A percentile compares a stretch with the other conserved stretches of the same genome.
Conservation (phyloP, 1,140 invertebrate species). For the Rhopalosiphum maidis region DNA sequence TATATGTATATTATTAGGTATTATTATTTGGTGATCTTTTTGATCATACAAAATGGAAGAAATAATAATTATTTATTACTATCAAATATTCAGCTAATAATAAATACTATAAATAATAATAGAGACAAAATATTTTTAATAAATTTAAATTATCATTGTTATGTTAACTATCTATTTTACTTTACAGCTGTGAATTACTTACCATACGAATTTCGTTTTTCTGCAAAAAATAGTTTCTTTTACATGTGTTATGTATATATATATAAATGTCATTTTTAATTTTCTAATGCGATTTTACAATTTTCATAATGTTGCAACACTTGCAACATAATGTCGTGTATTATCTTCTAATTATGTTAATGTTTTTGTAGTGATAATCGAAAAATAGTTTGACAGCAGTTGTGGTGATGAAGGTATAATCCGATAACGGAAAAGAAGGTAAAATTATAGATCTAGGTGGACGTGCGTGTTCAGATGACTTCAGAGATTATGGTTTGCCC, state of each 20-base stretch:
- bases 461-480: conserved; percentile 4
- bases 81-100: no score
- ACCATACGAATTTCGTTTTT: neutral
- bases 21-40: neutral
- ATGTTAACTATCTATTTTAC: neutral
- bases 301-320: no score
- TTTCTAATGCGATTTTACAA: neutral
- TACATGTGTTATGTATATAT: neutral
- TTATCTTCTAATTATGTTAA: no score
- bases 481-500: neutral
- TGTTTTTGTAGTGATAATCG: neutral
- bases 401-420: conserved; percentile 11
- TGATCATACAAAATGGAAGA: neutral
- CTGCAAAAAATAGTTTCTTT: neutral
- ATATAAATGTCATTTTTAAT: neutral
- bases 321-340: no score
- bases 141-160: neutral
- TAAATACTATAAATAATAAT: no score
- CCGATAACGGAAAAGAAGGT: neutral
- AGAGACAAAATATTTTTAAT: neutral
- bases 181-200: neutral
- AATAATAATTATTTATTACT: neutral
- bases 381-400: neutral
- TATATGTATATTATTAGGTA: neutral
- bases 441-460: neutral